phyloP scores from a whole-genome alignment of 35 echinoderm and acorn worm species.

The Ophiothrix spiculata region DNA sequence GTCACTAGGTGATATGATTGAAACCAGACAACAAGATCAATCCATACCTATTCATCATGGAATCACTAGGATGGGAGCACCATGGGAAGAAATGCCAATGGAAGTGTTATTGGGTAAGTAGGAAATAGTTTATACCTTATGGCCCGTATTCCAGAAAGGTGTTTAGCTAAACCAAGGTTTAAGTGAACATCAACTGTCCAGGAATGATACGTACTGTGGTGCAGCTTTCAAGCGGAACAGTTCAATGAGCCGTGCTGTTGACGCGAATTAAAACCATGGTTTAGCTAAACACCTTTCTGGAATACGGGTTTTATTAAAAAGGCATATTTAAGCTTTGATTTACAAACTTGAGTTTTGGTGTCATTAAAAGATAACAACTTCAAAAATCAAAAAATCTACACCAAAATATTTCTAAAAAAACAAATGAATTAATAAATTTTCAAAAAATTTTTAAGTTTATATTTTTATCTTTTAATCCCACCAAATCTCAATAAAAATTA shows the following conservation, averaged over 20 bases:
- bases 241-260: too few relatives aligned
- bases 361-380: background rate
- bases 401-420: background rate
- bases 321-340: background rate
- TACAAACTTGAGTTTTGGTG: background rate
- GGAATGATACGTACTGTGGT: too few relatives aligned
- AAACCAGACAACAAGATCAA: background rate
- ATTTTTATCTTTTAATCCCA: too few relatives aligned
- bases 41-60: background rate
- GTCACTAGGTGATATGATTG: background rate
- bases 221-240: too few relatives aligned
- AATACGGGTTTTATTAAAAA: background rate
- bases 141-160: too few relatives aligned
- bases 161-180: too few relatives aligned
- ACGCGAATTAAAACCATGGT: too few relatives aligned
- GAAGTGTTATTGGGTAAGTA: too few relatives aligned
- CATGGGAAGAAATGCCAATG: background rate
- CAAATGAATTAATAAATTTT: background rate
- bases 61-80: background rate
- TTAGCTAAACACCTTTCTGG: too few relatives aligned
- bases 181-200: too few relatives aligned
- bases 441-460: background rate
- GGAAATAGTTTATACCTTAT: background rate
- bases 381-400: background rate
- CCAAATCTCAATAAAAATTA: too few relatives aligned